Percentiles rank a stretch among this genome's conserved stretches.
phyloP scores from a whole-genome alignment of 2,113 vertebrate genomes.

The Hypomesus transpacificus region DNA sequence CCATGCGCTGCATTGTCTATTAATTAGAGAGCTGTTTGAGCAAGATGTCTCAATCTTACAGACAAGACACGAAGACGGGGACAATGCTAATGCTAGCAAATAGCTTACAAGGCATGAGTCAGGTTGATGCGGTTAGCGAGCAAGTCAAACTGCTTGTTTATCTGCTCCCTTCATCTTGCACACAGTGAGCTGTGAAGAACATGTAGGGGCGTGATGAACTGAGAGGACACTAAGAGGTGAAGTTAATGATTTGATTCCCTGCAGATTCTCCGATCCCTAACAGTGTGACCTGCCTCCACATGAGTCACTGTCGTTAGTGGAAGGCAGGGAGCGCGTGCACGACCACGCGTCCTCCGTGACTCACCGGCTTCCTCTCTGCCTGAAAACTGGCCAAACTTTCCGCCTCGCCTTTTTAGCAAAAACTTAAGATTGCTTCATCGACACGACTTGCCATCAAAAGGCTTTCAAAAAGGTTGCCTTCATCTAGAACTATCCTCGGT shows the following conservation, averaged over 20 bases:
- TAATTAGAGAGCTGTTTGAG: neutral
- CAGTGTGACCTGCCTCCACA: slow-evolving; percentile 41
- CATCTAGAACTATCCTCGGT: slow-evolving; percentile 8
- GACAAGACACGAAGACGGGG: neutral
- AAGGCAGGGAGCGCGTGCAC: slow-evolving; percentile 24
- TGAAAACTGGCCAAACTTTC: slow-evolving; percentile 36
- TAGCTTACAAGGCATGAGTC: no score
- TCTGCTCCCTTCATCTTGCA: neutral
- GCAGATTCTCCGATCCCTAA: slow-evolving; percentile 36
- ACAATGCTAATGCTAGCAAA: no score
- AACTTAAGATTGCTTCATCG: slow-evolving; percentile 11
- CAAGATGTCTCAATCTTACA: neutral
- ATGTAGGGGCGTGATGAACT: slow-evolving; percentile 18
- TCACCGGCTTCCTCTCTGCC: slow-evolving; percentile 45
- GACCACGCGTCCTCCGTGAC: slow-evolving; percentile 42
- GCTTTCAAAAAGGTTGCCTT: slow-evolving; percentile 17
- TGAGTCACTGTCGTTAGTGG: slow-evolving; percentile 54
- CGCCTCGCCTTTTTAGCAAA: neutral
- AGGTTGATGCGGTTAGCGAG: neutral
- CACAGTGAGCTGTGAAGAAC: neutral
- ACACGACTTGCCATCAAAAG: slow-evolving; percentile 21
- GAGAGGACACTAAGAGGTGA: slow-evolving; percentile 6
- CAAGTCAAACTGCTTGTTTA: neutral
- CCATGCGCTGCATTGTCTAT: neutral
- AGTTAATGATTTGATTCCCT: slow-evolving; percentile 34